Percentiles rank a stretch among this genome's conserved stretches.
phyloP scores from a whole-genome alignment of 2,113 vertebrate genomes.

The Pachypanchax playfairii region DNA sequence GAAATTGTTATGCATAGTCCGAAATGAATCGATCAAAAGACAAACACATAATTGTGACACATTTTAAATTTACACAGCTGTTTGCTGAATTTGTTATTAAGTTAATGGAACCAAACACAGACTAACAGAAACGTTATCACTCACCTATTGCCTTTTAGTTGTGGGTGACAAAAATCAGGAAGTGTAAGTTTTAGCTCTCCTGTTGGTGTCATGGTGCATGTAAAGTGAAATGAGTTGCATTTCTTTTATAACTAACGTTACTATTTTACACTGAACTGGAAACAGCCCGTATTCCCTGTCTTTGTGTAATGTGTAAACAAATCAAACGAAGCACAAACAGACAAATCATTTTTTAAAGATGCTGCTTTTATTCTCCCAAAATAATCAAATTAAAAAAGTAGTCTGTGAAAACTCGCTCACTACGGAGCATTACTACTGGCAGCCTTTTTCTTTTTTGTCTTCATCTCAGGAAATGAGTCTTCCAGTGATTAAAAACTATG shows the following conservation, averaged over 20 bases:
- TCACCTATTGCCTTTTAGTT: too few relatives aligned
- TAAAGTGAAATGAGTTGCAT: background rate
- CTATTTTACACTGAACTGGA: background rate
- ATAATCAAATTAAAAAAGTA: too few relatives aligned
- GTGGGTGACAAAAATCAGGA: too few relatives aligned
- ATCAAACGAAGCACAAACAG: constrained; percentile 12
- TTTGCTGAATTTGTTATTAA: background rate
- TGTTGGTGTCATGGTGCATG: background rate
- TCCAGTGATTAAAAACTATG: constrained; percentile 63
- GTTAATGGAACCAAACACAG: background rate
- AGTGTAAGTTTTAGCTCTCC: too few relatives aligned
- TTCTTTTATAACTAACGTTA: background rate
- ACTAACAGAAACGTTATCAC: too few relatives aligned
- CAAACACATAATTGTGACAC: too few relatives aligned
- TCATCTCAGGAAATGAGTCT: constrained; percentile 60
- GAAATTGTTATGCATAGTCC: too few relatives aligned
- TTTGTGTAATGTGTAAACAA: constrained; percentile 3
- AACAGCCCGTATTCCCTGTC: constrained; percentile 3
- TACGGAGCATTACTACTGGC: constrained; percentile 28
- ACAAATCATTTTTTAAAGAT: constrained; percentile 8
- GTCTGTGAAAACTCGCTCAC: constrained; percentile 30
- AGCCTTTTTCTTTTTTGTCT: constrained; percentile 52
- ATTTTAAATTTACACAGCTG: background rate
- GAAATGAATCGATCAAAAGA: too few relatives aligned
- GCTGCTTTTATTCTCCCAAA: constrained; percentile 18